Percentiles rank a stretch among this genome's conserved stretches.
These are phyloP conservation scores for Hetaerina titia DNA, from an alignment of 2,888 invertebrate genomes.

Conservation along the genomic window DNA sequence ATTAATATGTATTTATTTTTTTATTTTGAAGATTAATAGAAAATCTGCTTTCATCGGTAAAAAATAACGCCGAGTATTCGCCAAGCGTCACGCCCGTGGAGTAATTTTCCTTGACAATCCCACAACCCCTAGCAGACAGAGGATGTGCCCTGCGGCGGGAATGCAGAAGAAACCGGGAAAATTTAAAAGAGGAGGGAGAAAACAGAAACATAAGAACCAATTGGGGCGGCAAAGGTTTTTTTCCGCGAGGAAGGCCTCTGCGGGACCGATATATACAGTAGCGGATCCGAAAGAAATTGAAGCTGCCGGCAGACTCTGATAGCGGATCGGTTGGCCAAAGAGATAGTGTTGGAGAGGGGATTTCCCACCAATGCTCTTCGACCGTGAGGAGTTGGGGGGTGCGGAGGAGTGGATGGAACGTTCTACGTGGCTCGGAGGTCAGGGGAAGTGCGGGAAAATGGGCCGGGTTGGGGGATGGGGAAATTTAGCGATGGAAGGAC, in stretches of 20 bases:
- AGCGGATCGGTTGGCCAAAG: background rate
- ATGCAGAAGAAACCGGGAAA: background rate
- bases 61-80: too few species aligned
- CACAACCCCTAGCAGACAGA: background rate
- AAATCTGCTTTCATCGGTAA: too few species aligned
- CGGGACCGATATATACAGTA: background rate
- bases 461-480: background rate
- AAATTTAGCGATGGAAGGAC: background rate
- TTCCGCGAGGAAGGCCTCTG: too few species aligned
- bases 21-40: too few species aligned
- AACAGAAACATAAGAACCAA: conserved; percentile 35
- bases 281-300: background rate
- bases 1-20: too few species aligned
- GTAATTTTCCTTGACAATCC: background rate
- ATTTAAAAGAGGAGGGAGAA: background rate
- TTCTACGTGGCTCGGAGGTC: background rate
- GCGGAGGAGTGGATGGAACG: background rate
- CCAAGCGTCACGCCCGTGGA: background rate
- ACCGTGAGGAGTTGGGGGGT: background rate
- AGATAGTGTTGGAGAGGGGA: background rate
- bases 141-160: background rate
- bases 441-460: background rate
- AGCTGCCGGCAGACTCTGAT: background rate
- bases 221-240: background rate
- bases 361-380: background rate